A percentile compares a stretch with the other conserved stretches of the same genome.
These are phyloP conservation scores for Patiria miniata DNA, from an alignment of 35 echinoderm and acorn worm species.

Conservation along the genomic window DNA sequence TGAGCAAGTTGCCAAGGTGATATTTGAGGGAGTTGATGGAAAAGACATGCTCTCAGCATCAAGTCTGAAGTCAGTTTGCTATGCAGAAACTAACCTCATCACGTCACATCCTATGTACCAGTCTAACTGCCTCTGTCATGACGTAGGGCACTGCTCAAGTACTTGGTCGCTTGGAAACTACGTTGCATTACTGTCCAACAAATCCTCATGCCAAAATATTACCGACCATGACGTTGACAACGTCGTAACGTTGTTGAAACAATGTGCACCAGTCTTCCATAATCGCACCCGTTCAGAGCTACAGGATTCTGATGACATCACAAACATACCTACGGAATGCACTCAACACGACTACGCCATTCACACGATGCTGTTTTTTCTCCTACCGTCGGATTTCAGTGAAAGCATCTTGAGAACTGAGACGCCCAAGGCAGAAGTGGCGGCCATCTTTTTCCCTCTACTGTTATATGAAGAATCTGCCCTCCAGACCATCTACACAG, in stretches of 20 bases:
- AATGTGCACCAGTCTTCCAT: constrained; percentile 51
- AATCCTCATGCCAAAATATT: constrained; percentile 66
- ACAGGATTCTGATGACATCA: not conserved
- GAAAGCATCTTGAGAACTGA: constrained; percentile 8
- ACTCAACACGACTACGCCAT: constrained; percentile 22
- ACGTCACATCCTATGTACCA: constrained; percentile 27
- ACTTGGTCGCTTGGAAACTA: constrained; percentile 74
- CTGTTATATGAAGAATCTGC: not conserved
- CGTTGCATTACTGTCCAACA: constrained; percentile 57
- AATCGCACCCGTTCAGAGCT: constrained; percentile 8
- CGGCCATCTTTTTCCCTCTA: not conserved
- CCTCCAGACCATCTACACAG: constrained; percentile 38
- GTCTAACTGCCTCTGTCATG: constrained; percentile 12
- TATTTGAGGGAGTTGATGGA: constrained; percentile 31
- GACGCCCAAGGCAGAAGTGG: not conserved
- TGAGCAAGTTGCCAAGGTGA: constrained; percentile 23
- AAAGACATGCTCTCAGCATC: constrained; percentile 5
- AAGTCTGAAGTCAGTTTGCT: constrained; percentile 41
- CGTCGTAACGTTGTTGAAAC: constrained; percentile 31
- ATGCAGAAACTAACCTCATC: constrained; percentile 23
- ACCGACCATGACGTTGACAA: constrained; percentile 48
- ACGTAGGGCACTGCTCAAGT: constrained; percentile 19
- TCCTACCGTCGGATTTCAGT: constrained; percentile 33
- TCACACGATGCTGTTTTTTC: constrained; percentile 9
- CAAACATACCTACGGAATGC: constrained; percentile 35